Evolutionary conservation across 1,140 invertebrate species (phyloP).

Genomic region (Cydia amplana): DNA sequence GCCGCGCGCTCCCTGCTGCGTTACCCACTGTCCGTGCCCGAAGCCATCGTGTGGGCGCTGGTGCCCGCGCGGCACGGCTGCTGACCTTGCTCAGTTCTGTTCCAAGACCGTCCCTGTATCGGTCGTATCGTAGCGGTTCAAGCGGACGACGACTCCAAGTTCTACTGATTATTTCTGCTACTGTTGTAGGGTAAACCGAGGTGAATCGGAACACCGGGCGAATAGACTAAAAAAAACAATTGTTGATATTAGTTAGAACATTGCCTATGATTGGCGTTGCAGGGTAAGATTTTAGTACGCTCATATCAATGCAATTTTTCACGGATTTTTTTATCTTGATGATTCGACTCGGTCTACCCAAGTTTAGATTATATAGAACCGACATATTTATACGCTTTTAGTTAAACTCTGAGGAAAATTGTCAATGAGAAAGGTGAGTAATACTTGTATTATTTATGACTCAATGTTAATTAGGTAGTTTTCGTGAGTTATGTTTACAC

Average conservation of each 20-base stretch:
- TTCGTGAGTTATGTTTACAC: conserved; percentile 20
- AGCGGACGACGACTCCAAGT: too few species aligned
- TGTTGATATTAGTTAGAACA: not conserved
- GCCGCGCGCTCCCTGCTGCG: conserved; percentile 53
- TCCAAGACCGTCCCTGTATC: not conserved
- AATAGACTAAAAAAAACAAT: not conserved
- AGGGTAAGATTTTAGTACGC: too few species aligned
- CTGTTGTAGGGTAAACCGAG: too few species aligned
- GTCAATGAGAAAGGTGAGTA: not conserved
- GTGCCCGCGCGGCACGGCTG: conserved; percentile 61
- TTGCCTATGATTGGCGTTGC: too few species aligned
- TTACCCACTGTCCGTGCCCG: conserved; percentile 48
- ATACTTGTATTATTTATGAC: not conserved
- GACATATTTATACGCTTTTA: too few species aligned
- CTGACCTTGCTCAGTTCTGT: conserved; percentile 19
- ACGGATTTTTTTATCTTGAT: not conserved
- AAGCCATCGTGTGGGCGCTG: conserved; percentile 60
- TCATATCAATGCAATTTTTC: too few species aligned
- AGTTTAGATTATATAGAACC: not conserved
- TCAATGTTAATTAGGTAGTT: conserved; percentile 5
- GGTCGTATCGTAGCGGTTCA: too few species aligned
- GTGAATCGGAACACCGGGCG: too few species aligned
- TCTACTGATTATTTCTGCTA: not conserved
- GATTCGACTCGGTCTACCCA: too few species aligned
- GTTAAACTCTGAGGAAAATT: not conserved